phyloP scores from a whole-genome alignment of 2,797 vertebrate species.

The Sebastes baramenuke region DNA sequence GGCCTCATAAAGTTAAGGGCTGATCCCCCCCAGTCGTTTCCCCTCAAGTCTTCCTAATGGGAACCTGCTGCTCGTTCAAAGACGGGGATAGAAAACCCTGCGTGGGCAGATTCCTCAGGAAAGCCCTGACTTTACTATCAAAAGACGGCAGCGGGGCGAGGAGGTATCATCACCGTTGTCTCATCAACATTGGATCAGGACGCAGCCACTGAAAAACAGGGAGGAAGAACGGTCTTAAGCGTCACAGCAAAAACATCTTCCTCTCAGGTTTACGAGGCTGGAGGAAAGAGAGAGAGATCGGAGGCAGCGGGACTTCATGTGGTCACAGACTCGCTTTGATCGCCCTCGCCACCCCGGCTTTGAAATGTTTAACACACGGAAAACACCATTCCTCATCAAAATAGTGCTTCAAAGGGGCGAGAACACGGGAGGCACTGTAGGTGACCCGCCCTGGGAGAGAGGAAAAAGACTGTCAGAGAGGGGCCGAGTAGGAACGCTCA shows the following conservation, averaged over 20 bases:
- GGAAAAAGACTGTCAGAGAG: constrained; percentile 63
- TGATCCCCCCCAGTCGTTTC: constrained; percentile 29
- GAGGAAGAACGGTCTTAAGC: constrained; percentile 15
- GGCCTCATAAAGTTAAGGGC: constrained; percentile 53
- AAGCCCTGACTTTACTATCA: constrained; percentile 74
- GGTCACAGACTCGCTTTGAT: constrained; percentile 54
- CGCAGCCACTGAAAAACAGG: constrained; percentile 42
- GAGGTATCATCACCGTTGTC: constrained; percentile 58
- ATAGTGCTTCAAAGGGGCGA: constrained; percentile 55
- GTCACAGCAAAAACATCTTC: constrained; percentile 39
- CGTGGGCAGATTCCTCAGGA: constrained; percentile 65
- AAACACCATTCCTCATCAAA: constrained; percentile 61
- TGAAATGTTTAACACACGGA: constrained; percentile 61
- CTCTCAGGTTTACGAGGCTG: constrained; percentile 44
- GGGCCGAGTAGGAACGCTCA: constrained; percentile 24
- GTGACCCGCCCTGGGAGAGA: constrained; percentile 30
- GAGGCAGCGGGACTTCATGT: constrained; percentile 12
- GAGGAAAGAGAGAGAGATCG: background rate
- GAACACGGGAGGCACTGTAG: constrained; percentile 59
- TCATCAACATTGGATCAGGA: constrained; percentile 63
- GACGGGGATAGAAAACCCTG: constrained; percentile 45
- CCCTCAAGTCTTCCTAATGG: constrained; percentile 62
- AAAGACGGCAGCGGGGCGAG: constrained; percentile 56
- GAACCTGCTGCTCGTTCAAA: constrained; percentile 78
- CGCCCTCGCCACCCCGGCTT: constrained; percentile 28